Percentiles rank a stretch among this genome's conserved stretches.
Evolutionary conservation across 1,140 invertebrate genomes (phyloP).

Genomic region (Drosophila pachea): DNA sequence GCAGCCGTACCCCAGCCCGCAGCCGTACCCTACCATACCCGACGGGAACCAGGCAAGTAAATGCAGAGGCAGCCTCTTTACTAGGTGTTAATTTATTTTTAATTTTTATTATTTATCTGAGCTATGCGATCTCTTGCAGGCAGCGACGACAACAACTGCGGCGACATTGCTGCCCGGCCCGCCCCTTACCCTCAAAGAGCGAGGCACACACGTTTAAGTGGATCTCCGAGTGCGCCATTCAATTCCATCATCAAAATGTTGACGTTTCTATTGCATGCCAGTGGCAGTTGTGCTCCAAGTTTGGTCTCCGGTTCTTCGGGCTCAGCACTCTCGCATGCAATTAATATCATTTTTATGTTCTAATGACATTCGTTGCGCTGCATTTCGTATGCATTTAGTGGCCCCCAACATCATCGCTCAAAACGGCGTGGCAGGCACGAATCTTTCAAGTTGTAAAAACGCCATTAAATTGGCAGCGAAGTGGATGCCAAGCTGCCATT

Average conservation of each 20-base stretch:
- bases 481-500: slow-evolving; percentile 59
- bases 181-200: slow-evolving; percentile 38
- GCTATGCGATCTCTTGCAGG: slow-evolving; percentile 53
- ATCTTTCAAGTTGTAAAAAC: slow-evolving; percentile 78
- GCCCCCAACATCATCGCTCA: slow-evolving; percentile 66
- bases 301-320: slow-evolving; percentile 1
- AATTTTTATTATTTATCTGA: slow-evolving; percentile 76
- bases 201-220: slow-evolving; percentile 21
- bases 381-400: slow-evolving; percentile 70
- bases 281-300: slow-evolving; percentile 16
- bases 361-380: slow-evolving; percentile 78
- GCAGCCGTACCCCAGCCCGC: neutral
- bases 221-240: slow-evolving; percentile 29
- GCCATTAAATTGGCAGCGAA: slow-evolving; percentile 78
- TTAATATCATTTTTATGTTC: slow-evolving; percentile 78
- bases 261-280: slow-evolving; percentile 68
- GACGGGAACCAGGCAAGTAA: slow-evolving; percentile 29
- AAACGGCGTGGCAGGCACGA: slow-evolving; percentile 75
- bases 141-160: slow-evolving; percentile 6
- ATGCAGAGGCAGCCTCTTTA: slow-evolving; percentile 55
- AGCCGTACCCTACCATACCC: slow-evolving; percentile 24
- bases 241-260: slow-evolving; percentile 64
- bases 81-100: slow-evolving; percentile 78
- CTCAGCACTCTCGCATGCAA: slow-evolving; percentile 71
- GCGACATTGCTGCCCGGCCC: slow-evolving; percentile 12